Percentiles rank a stretch among this genome's conserved stretches.
These are phyloP conservation scores for Tetragonula clypearis DNA, from an alignment of 1,140 invertebrate genomes.

Conservation along the genomic window DNA sequence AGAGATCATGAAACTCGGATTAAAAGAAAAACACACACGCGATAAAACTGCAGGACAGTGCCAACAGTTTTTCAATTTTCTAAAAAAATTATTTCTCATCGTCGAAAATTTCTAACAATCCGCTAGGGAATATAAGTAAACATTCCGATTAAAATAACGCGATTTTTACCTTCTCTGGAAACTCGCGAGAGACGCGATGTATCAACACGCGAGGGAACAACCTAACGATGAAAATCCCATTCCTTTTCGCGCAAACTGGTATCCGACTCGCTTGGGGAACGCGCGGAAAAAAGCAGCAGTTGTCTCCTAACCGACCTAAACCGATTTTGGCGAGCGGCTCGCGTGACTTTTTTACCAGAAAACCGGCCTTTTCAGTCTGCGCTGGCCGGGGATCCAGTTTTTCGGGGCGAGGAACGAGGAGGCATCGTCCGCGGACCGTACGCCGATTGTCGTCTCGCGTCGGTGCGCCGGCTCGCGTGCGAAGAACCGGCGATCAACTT, in stretches of 20 bases:
- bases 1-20: no score
- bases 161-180: not conserved
- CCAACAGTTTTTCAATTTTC: not conserved
- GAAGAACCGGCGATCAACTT: conserved; percentile 65
- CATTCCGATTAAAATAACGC: not conserved
- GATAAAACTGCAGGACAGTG: no score
- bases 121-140: no score
- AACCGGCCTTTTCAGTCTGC: conserved; percentile 39
- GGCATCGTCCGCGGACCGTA: conserved; percentile 10
- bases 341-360: conserved; percentile 36
- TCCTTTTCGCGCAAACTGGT: conserved; percentile 37
- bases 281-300: conserved; percentile 13
- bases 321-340: conserved; percentile 46
- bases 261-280: conserved; percentile 5
- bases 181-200: no score
- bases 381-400: conserved; percentile 30
- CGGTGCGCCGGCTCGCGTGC: conserved; percentile 68
- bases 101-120: not conserved
- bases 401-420: conserved; percentile 26
- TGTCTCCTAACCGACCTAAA: conserved; percentile 27
- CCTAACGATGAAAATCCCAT: not conserved
- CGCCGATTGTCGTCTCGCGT: conserved; percentile 61
- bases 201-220: not conserved
- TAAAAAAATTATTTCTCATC: not conserved
- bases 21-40: no score